These are phyloP conservation scores for Aporophyla lueneburgensis DNA, from an alignment of 2,888 invertebrate species.

Conservation along the genomic window DNA sequence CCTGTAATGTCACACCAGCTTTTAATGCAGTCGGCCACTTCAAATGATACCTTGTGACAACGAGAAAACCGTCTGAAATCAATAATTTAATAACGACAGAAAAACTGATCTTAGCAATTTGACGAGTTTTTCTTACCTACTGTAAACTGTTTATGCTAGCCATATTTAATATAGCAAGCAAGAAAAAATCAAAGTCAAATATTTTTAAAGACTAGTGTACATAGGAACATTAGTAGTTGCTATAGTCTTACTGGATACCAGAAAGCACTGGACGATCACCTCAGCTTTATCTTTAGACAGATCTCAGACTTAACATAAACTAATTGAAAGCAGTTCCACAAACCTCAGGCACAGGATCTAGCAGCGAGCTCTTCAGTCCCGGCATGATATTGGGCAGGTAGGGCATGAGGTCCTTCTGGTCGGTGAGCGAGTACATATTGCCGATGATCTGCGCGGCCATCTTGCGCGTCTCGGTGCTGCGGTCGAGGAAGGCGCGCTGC, in stretches of 20 bases:
- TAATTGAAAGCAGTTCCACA: too few relatives aligned
- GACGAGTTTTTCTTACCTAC: too few relatives aligned
- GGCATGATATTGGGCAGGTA: slow-evolving; percentile 99
- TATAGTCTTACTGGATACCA: neutral
- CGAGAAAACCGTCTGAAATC: neutral
- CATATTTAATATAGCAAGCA: too few relatives aligned
- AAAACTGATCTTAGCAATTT: too few relatives aligned
- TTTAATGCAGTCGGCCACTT: neutral
- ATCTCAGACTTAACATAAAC: too few relatives aligned
- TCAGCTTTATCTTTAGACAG: too few relatives aligned
- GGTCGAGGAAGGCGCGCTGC: slow-evolving; percentile 98
- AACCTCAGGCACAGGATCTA: slow-evolving; percentile 99
- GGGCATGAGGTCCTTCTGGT: slow-evolving; percentile 99
- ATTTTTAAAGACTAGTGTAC: too few relatives aligned
- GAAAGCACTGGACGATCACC: neutral
- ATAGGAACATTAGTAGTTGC: neutral
- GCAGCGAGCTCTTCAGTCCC: slow-evolving; percentile 97
- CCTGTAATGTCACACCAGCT: neutral
- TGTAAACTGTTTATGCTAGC: too few relatives aligned
- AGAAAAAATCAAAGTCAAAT: too few relatives aligned
- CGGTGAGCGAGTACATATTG: slow-evolving; percentile 99
- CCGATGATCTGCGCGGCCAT: slow-evolving; percentile 99
- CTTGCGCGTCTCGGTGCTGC: slow-evolving; percentile 99
- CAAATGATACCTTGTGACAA: neutral
- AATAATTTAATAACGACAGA: neutral